Percentiles rank a stretch among this genome's conserved stretches.
Conservation (phyloP, 2,797 vertebrate genomes). For the Pantherophis alleghaniensis region DNA sequence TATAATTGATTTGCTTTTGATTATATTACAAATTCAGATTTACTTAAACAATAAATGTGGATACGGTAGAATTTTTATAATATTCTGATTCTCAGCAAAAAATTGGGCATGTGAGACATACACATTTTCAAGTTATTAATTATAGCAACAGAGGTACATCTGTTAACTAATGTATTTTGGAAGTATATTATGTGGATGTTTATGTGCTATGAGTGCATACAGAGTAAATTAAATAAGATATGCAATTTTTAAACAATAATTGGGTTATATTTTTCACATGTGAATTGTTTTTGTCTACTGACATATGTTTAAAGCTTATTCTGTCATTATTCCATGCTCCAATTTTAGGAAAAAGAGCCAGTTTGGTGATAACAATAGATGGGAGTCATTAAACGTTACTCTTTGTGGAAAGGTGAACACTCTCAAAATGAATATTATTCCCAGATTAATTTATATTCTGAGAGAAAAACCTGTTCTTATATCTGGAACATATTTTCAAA, state of each 20-base stretch:
- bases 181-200: background rate
- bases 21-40: constrained; percentile 75
- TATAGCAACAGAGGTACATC: constrained; percentile 7
- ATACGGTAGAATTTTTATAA: constrained; percentile 64
- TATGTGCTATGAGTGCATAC: background rate
- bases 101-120: constrained; percentile 44
- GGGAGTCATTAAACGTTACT: background rate
- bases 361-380: background rate
- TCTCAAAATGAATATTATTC: background rate
- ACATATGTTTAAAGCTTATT: background rate
- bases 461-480: background rate
- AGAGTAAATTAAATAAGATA: background rate
- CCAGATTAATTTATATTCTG: background rate
- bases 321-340: background rate
- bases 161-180: constrained; percentile 27
- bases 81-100: constrained; percentile 57
- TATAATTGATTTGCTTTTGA: constrained; percentile 79
- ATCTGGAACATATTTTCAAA: background rate
- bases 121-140: background rate
- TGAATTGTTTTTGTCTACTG: background rate
- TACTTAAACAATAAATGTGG: constrained; percentile 72
- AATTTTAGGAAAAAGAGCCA: background rate
- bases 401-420: background rate
- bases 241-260: background rate
- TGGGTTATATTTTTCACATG: background rate